Evolutionary conservation across 2,888 invertebrate genomes (phyloP).

Genomic region (Liopterus haemorrhoidalis): DNA sequence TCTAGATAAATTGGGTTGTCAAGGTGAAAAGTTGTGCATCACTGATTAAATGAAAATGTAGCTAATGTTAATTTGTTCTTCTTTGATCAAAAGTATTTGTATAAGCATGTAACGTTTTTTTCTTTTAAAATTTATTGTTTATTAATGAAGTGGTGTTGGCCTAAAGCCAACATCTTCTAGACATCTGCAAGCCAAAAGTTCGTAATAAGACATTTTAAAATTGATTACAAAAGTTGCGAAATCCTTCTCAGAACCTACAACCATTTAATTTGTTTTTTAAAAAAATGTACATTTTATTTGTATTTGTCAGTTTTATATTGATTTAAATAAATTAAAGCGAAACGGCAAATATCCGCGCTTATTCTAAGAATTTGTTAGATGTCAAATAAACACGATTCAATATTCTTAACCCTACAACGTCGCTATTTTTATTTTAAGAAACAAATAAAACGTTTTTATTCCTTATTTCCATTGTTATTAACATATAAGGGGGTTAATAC

Average conservation of each 20-base stretch:
- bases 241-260: slow-evolving; percentile 1
- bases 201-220: slow-evolving; percentile 10
- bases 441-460: too few relatives aligned
- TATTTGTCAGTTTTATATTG: slow-evolving; percentile 13
- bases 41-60: too few relatives aligned
- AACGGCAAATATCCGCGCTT: too few relatives aligned
- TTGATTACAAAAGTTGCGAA: slow-evolving; percentile 14
- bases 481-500: too few relatives aligned
- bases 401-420: too few relatives aligned
- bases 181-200: slow-evolving; percentile 4
- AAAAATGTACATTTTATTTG: slow-evolving; percentile 12
- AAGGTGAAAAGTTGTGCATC: too few relatives aligned
- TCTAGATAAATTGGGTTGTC: too few relatives aligned
- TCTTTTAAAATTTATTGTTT: slow-evolving; percentile 5
- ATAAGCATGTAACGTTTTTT: slow-evolving; percentile 9
- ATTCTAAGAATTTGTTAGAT: too few relatives aligned
- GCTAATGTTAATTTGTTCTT: slow-evolving; percentile 9
- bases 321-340: slow-evolving; percentile 5
- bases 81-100: slow-evolving; percentile 10
- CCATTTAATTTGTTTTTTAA: slow-evolving; percentile 7
- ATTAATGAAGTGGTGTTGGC: slow-evolving; percentile 10
- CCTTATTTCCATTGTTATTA: too few relatives aligned
- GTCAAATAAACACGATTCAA: too few relatives aligned
- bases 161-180: background rate
- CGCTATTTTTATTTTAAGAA: too few relatives aligned